A percentile compares a stretch with the other conserved stretches of the same genome.
These are phyloP conservation scores for Ammodramus savannarum DNA, from an alignment of 2,113 vertebrate species.

Conservation along the genomic window DNA sequence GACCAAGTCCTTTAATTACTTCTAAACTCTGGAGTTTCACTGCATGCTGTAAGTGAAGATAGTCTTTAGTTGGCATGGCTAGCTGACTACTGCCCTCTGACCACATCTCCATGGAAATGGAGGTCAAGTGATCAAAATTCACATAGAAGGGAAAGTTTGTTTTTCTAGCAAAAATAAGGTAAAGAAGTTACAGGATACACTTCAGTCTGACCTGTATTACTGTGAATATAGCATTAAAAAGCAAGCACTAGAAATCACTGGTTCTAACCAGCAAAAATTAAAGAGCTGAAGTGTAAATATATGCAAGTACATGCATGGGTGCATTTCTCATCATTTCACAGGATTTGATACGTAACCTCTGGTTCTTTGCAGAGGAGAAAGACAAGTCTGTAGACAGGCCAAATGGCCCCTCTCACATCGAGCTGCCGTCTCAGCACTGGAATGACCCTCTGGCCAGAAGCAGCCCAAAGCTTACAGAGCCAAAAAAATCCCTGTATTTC, in stretches of 20 bases:
- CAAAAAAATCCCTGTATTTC: background rate
- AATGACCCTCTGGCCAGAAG: background rate
- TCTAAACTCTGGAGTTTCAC: background rate
- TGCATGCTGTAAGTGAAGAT: background rate
- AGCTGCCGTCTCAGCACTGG: background rate
- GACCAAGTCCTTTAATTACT: background rate
- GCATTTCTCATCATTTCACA: background rate
- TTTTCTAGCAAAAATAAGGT: background rate
- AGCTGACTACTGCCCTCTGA: background rate
- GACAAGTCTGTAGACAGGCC: background rate
- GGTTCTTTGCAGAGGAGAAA: background rate
- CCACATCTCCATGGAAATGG: conserved; percentile 22
- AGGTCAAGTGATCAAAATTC: conserved; percentile 16
- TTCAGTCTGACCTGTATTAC: background rate
- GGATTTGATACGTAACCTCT: background rate
- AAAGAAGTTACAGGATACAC: background rate
- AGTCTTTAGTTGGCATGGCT: background rate
- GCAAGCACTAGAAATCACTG: background rate
- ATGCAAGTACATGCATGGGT: background rate
- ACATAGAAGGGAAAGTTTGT: background rate
- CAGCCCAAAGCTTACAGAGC: background rate
- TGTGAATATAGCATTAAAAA: background rate
- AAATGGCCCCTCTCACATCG: background rate
- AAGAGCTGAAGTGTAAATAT: background rate
- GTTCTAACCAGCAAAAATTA: background rate